These are phyloP conservation scores for Ctenopoma kingsleyae DNA, from an alignment of 2,797 vertebrate species.

Conservation along the genomic window DNA sequence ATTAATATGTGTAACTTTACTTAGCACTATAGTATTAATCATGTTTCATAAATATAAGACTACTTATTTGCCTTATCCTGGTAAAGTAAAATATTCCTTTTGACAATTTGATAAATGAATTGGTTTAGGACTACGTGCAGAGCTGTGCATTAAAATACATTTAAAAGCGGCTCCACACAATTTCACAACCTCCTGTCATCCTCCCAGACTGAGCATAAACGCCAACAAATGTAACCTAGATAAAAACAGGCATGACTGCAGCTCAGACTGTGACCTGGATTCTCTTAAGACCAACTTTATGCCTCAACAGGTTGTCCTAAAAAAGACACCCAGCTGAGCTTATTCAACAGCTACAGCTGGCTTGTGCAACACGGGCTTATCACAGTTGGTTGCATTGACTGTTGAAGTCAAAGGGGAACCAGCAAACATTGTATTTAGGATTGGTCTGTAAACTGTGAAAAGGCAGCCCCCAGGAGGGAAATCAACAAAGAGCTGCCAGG, in stretches of 20 bases:
- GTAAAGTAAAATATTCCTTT: neutral
- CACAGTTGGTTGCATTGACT: neutral
- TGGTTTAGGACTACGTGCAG: neutral
- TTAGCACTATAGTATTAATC: too few species aligned
- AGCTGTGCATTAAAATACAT: neutral
- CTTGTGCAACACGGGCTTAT: constrained; percentile 11
- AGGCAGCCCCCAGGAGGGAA: constrained; percentile 28
- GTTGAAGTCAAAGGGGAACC: constrained; percentile 11
- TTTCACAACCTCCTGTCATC: neutral
- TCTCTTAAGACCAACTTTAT: neutral
- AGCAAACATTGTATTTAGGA: constrained; percentile 10
- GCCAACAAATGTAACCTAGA: neutral
- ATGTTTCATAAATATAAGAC: too few species aligned
- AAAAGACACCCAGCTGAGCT: constrained; percentile 6
- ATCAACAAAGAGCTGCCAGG: constrained; percentile 22
- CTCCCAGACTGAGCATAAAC: neutral
- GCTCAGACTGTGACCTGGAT: constrained; percentile 15
- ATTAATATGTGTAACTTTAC: too few species aligned
- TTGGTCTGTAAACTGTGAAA: constrained; percentile 16
- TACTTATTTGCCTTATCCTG: too few species aligned
- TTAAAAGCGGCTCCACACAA: neutral
- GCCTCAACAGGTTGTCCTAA: constrained; percentile 2
- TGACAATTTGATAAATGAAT: too few species aligned
- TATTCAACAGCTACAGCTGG: constrained; percentile 17
- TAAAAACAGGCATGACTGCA: neutral